Conservation (phyloP, 2,113 vertebrate genomes). For the Haliaeetus leucogaster region DNA sequence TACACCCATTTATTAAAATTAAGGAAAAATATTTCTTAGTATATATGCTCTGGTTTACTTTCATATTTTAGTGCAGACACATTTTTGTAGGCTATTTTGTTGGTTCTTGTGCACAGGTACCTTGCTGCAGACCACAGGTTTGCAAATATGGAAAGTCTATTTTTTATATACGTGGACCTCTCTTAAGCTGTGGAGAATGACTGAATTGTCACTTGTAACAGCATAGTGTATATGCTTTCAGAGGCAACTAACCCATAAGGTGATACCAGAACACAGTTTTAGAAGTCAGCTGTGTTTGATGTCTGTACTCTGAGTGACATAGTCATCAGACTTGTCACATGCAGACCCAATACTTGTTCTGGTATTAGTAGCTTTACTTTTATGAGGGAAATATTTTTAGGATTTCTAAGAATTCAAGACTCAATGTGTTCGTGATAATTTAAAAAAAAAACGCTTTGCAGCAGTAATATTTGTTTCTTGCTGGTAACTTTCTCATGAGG, state of each 20-base stretch:
- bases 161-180: neutral
- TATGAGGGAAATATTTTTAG: neutral
- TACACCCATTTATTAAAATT: neutral
- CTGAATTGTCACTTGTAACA: neutral
- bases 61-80: neutral
- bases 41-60: neutral
- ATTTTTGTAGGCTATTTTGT: neutral
- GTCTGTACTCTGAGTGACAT: neutral
- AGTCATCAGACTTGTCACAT: neutral
- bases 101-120: neutral
- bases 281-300: neutral
- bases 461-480: neutral
- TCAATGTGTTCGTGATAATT: neutral
- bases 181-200: neutral
- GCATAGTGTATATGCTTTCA: neutral
- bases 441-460: neutral
- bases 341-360: neutral
- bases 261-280: neutral
- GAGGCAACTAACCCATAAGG: neutral
- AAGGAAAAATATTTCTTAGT: neutral
- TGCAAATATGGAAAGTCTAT: neutral
- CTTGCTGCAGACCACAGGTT: neutral
- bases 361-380: neutral
- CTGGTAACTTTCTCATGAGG: neutral
- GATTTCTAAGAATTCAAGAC: neutral